Evolutionary conservation across 1,140 invertebrate species (phyloP).

Genomic region (Eriocheir sinensis): DNA sequence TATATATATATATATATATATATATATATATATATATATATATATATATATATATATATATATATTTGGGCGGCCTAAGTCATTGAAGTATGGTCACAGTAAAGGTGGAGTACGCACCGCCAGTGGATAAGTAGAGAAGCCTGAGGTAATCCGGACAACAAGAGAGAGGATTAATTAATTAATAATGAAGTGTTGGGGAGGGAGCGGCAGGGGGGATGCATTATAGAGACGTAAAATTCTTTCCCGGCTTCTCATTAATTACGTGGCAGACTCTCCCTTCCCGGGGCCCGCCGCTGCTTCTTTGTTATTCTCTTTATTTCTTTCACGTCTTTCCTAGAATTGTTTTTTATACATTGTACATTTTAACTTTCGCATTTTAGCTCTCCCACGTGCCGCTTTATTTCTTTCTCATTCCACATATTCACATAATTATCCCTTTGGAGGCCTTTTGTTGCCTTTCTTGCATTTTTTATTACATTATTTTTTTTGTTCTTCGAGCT

Average conservation of each 20-base stretch:
- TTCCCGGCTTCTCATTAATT: neutral
- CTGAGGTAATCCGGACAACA: neutral
- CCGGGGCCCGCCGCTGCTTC: conserved; percentile 1
- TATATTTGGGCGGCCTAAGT: too few relatives aligned
- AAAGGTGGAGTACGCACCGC: neutral
- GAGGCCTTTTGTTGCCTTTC: neutral
- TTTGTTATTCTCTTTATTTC: neutral
- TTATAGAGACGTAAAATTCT: neutral
- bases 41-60: too few relatives aligned
- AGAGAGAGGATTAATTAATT: conserved; percentile 14
- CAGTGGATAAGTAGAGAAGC: conserved; percentile 21
- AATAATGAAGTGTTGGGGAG: neutral
- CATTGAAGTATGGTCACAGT: neutral
- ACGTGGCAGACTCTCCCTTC: neutral
- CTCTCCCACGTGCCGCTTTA: neutral
- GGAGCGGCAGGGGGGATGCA: neutral
- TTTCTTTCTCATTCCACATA: neutral
- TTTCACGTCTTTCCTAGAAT: neutral
- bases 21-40: too few relatives aligned
- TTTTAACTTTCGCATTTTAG: neutral
- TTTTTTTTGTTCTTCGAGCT: too few relatives aligned
- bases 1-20: too few relatives aligned
- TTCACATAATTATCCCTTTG: neutral
- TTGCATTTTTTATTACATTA: neutral
- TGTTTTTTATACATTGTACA: neutral